A percentile compares a stretch with the other conserved stretches of the same genome.
Evolutionary conservation across 2,888 invertebrate genomes (phyloP).

Genomic region (Megamerina dolium): DNA sequence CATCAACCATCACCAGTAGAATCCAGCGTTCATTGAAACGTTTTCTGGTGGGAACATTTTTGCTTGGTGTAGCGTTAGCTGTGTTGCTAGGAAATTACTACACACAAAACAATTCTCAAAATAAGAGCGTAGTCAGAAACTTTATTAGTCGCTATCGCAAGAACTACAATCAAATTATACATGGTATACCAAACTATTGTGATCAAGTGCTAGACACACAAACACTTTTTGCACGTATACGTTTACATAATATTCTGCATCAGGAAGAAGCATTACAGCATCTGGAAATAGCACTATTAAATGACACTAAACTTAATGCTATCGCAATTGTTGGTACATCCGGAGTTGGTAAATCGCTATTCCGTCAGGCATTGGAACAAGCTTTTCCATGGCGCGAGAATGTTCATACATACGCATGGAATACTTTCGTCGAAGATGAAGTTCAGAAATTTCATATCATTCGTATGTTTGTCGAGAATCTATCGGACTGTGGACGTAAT

Average conservation of each 20-base stretch:
- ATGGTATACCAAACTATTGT: slow-evolving; percentile 39
- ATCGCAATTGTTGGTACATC: slow-evolving; percentile 37
- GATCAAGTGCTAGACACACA: slow-evolving; percentile 20
- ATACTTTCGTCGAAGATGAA: slow-evolving; percentile 18
- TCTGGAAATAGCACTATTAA: slow-evolving; percentile 29
- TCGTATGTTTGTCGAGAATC: slow-evolving; percentile 17
- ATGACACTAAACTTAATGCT: slow-evolving; percentile 24
- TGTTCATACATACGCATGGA: slow-evolving; percentile 33
- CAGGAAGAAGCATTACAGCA: slow-evolving; percentile 28
- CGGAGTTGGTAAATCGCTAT: slow-evolving; percentile 42
- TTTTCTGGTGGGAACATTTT: slow-evolving; percentile 6
- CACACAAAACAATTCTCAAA: slow-evolving; percentile 14
- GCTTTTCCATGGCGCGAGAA: slow-evolving; percentile 44
- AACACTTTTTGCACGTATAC: slow-evolving; percentile 24
- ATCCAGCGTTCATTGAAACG: slow-evolving; percentile 12
- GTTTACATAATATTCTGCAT: slow-evolving; percentile 23
- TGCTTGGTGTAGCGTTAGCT: slow-evolving; percentile 10
- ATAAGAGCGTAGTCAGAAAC: slow-evolving; percentile 14
- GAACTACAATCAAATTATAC: slow-evolving; percentile 37
- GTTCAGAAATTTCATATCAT: slow-evolving; percentile 18
- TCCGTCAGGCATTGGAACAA: slow-evolving; percentile 27
- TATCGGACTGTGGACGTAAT: slow-evolving; percentile 42
- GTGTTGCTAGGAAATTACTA: slow-evolving; percentile 16
- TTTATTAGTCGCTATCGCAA: slow-evolving; percentile 25
- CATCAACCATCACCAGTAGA: background rate